A percentile compares a stretch with the other conserved stretches of the same genome.
Evolutionary conservation across 1,140 invertebrate species (phyloP).

Genomic region (Bombyx mori): DNA sequence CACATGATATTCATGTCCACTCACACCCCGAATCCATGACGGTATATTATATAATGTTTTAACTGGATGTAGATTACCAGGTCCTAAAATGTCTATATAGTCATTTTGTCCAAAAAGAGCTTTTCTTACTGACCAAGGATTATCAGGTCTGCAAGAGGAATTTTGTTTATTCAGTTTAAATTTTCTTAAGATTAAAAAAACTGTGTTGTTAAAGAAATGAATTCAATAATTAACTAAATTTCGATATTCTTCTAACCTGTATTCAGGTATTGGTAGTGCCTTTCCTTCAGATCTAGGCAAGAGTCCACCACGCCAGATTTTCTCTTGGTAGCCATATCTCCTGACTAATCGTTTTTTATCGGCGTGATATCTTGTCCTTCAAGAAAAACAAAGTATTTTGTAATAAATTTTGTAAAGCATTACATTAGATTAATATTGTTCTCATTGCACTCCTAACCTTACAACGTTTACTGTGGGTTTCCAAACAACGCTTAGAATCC

Average conservation of each 20-base stretch:
- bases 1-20: slow-evolving; percentile 88
- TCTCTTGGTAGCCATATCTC: slow-evolving; percentile 81
- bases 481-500: slow-evolving; percentile 44
- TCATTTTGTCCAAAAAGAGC: slow-evolving; percentile 96
- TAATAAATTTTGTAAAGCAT: slow-evolving; percentile 4
- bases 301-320: slow-evolving; percentile 76
- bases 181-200: neutral
- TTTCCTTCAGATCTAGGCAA: slow-evolving; percentile 74
- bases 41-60: slow-evolving; percentile 88
- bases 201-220: neutral
- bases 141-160: slow-evolving; percentile 71
- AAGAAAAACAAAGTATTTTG: slow-evolving; percentile 11
- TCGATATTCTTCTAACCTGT: slow-evolving; percentile 50
- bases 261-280: slow-evolving; percentile 77
- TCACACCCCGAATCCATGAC: slow-evolving; percentile 87
- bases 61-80: slow-evolving; percentile 84
- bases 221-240: neutral
- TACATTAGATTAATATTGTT: slow-evolving; percentile 4
- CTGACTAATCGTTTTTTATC: slow-evolving; percentile 77
- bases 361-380: slow-evolving; percentile 75
- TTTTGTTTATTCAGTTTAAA: slow-evolving; percentile 62
- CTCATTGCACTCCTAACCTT: slow-evolving; percentile 29
- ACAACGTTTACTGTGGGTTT: slow-evolving; percentile 44
- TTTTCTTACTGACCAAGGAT: slow-evolving; percentile 81
- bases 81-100: slow-evolving; percentile 95